phyloP scores from a whole-genome alignment of 1,140 invertebrate species.

The Meteorus sp. region DNA sequence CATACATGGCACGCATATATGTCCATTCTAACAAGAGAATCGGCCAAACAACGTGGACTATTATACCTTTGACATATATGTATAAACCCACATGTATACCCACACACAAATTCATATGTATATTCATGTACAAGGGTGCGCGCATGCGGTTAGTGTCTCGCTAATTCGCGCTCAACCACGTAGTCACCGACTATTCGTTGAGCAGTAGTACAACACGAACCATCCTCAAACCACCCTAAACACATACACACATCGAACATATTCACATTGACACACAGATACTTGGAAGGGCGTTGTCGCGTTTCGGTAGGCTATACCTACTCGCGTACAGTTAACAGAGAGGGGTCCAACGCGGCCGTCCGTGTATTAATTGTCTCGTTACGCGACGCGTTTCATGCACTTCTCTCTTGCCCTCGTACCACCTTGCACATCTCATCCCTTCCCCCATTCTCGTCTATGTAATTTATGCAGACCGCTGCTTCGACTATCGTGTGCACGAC shows the following conservation, averaged over 20 bases:
- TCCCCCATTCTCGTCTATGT: conserved; percentile 10
- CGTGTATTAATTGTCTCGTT: conserved; percentile 35
- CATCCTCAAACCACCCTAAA: too few relatives aligned
- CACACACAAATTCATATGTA: too few relatives aligned
- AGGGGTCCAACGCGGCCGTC: conserved; percentile 20
- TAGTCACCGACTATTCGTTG: conserved; percentile 13
- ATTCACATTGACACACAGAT: conserved; percentile 1
- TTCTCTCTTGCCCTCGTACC: too few relatives aligned
- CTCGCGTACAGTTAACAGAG: too few relatives aligned
- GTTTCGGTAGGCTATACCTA: conserved; percentile 1
- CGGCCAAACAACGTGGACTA: too few relatives aligned
- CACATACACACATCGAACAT: too few relatives aligned
- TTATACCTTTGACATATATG: too few relatives aligned
- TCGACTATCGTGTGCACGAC: conserved; percentile 26
- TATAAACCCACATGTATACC: too few relatives aligned
- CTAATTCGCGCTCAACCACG: conserved; percentile 21
- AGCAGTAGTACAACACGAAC: conserved; percentile 4
- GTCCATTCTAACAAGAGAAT: too few relatives aligned
- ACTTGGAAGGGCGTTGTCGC: conserved; percentile 13
- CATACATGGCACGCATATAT: too few relatives aligned
- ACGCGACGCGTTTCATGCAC: conserved; percentile 30
- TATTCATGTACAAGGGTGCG: too few relatives aligned
- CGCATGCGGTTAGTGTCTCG: conserved; percentile 12
- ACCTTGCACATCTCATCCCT: too few relatives aligned
- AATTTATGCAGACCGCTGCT: conserved; percentile 30